Evolutionary conservation across 1,140 invertebrate genomes (phyloP).

Genomic region (Drosophila rufa): DNA sequence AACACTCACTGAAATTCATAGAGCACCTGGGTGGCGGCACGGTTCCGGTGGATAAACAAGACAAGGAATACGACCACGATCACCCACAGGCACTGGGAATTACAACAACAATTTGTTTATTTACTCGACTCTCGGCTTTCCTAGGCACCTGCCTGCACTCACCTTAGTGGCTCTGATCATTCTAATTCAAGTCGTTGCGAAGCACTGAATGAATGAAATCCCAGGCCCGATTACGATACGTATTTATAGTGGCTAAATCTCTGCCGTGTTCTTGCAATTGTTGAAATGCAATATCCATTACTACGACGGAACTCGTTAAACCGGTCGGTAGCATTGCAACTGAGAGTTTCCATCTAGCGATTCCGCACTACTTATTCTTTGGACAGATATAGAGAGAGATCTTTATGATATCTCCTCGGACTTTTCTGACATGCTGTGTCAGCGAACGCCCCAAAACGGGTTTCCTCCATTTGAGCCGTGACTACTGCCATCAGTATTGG

Average conservation of each 20-base stretch:
- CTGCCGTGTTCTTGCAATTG: slow-evolving; percentile 25
- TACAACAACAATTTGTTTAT: slow-evolving; percentile 2
- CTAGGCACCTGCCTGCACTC: slow-evolving; percentile 20
- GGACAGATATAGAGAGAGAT: slow-evolving; percentile 23
- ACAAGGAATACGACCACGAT: slow-evolving; percentile 34
- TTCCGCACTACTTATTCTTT: slow-evolving; percentile 57
- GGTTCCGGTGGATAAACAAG: slow-evolving; percentile 40
- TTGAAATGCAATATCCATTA: slow-evolving; percentile 24
- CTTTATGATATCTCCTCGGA: slow-evolving; percentile 17
- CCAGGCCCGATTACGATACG: slow-evolving; percentile 39
- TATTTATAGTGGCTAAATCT: slow-evolving; percentile 35
- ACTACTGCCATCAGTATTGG: slow-evolving; percentile 38
- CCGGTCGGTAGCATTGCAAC: slow-evolving; percentile 57
- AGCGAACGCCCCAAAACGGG: slow-evolving; percentile 36
- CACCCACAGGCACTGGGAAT: slow-evolving; percentile 45
- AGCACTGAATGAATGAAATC: slow-evolving; percentile 61
- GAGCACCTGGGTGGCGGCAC: slow-evolving; percentile 60
- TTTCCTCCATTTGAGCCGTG: slow-evolving; percentile 31
- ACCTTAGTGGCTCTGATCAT: slow-evolving; percentile 60
- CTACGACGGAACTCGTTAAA: slow-evolving; percentile 53
- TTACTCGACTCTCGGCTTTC: slow-evolving; percentile 4
- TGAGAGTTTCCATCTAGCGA: slow-evolving; percentile 48
- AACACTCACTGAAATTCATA: slow-evolving; percentile 69
- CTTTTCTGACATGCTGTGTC: slow-evolving; percentile 35
- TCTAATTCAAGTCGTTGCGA: slow-evolving; percentile 45